Conservation (phyloP, 2,113 vertebrate genomes). For the Echinops telfairi region DNA sequence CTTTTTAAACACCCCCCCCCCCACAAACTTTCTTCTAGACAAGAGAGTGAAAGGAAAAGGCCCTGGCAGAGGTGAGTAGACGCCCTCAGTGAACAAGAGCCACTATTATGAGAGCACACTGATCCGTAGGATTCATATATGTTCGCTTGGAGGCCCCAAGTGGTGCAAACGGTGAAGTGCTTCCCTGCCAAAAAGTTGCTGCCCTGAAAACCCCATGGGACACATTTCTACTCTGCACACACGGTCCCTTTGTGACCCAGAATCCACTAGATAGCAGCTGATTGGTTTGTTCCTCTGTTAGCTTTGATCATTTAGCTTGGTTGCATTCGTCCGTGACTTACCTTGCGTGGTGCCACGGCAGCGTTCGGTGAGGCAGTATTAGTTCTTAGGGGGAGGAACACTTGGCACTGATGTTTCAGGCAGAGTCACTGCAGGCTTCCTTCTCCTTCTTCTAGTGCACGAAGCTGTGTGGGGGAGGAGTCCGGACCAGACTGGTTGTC, state of each 20-base stretch:
- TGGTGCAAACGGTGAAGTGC: too few relatives aligned
- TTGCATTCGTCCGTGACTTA: background rate
- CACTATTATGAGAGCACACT: too few relatives aligned
- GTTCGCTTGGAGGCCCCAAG: too few relatives aligned
- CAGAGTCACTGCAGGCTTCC: background rate
- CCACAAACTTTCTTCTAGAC: background rate
- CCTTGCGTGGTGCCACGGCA: background rate
- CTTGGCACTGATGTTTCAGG: background rate
- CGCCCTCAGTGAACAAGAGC: background rate
- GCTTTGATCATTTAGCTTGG: too few relatives aligned
- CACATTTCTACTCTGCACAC: too few relatives aligned
- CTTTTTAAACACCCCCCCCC: too few relatives aligned
- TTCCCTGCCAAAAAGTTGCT: too few relatives aligned
- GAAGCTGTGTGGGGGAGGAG: conserved; percentile 94
- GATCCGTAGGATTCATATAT: too few relatives aligned
- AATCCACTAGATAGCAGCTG: background rate
- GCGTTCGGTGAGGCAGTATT: background rate
- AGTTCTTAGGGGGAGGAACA: background rate
- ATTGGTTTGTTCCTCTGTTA: background rate
- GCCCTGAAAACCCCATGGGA: too few relatives aligned
- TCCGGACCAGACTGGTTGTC: conserved; percentile 95
- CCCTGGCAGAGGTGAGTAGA: background rate
- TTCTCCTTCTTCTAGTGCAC: conserved; percentile 90
- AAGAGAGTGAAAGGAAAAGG: too few relatives aligned
- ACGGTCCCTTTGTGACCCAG: too few relatives aligned